Conservation (phyloP, 2,797 vertebrate genomes). For the Chloroceryle amazona region DNA sequence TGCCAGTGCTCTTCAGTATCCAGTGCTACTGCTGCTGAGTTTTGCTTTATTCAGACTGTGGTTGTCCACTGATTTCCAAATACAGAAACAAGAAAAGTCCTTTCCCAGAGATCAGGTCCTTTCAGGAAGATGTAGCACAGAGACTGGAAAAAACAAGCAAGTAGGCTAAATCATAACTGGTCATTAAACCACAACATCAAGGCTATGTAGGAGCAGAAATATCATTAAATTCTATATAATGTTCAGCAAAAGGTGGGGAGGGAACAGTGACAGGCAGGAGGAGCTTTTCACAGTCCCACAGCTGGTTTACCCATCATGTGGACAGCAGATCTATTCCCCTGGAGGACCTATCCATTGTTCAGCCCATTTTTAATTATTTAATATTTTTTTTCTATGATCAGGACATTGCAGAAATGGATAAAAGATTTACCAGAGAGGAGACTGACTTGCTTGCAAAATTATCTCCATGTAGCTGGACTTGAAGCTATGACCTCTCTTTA, state of each 20-base stretch:
- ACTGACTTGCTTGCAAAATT: not conserved
- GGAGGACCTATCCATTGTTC: not conserved
- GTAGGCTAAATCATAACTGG: rapidly evolving
- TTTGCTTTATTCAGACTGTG: not conserved
- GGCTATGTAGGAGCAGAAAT: not conserved
- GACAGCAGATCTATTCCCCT: not conserved
- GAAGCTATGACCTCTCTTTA: not conserved
- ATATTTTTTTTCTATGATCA: not conserved
- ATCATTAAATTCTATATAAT: not conserved
- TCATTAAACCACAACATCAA: rapidly evolving
- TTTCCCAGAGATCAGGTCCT: not conserved
- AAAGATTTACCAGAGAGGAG: not conserved
- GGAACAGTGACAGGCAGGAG: not conserved
- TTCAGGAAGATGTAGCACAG: not conserved
- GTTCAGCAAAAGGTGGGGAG: not conserved
- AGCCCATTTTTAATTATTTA: not conserved
- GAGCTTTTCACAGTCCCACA: not conserved
- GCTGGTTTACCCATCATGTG: rapidly evolving
- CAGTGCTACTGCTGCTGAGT: not conserved
- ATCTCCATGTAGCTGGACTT: not conserved
- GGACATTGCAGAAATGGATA: not conserved
- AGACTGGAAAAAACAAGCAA: not conserved
- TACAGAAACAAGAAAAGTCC: not conserved
- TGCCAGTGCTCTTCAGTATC: not conserved
- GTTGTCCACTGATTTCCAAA: not conserved